Base-by-base conservation (phyloP, 2,888 invertebrate species). In the Baccha elongata region DNA sequence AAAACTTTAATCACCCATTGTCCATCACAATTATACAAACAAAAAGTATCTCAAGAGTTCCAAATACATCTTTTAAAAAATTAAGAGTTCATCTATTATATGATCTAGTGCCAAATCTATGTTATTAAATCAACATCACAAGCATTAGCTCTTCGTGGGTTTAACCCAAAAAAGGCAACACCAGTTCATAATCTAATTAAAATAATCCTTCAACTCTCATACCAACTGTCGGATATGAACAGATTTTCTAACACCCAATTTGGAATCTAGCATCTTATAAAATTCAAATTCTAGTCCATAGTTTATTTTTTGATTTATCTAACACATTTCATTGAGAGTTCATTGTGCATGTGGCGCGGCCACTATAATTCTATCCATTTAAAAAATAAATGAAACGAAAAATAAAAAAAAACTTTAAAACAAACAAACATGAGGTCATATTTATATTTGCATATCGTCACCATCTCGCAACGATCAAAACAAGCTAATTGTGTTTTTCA, bases 391-490 rank as follows among this genome's bases (percentile, higher is more conserved):
- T 11, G 15, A 1, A 19, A 52, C 2, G 10, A 29, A 29, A 29
- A 15, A 23, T 23, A 29, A 53, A 53, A 37, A 37, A 37, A 55
- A 74, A 64, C 65, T 67, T 46, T 40, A 50, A 44, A 29, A 42
- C 23, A 58, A 53, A 65, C 21, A 65, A 60, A 46, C 53, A 75
- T 81, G 81, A 81, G 71, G 81, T 83, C 76, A 76, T 76, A 29
- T 67, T 46, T 72, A 72, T 44, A 83, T 83, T 72, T 83, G 76
- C 75, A 83, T 83, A 76, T 71, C 72, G 76, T 72, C 74, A 74
- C 64, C 74, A 37, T 64, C 35, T 68, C 44, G 13, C 35, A 52
- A n/a, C 29, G 15, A 48, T n/a, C 44, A 23, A 53, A 40, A 42
- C 60, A 35, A 48, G 26, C 46, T 17, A 17, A 60, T 35, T 75